Base-by-base conservation (phyloP, 2,797 vertebrate genomes). In the Tapera naevia region DNA sequence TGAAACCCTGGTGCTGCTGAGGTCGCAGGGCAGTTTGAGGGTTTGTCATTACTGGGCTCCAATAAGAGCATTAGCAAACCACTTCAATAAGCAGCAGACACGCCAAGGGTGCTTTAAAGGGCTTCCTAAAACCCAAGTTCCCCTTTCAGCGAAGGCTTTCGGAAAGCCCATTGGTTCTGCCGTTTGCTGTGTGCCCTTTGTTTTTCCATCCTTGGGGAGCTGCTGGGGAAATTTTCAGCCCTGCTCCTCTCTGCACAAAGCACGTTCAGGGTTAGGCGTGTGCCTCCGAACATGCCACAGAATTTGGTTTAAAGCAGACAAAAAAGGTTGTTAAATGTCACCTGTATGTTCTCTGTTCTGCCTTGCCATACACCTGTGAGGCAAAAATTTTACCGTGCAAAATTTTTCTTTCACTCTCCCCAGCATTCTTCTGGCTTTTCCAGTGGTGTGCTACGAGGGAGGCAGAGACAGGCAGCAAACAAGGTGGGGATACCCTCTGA, bases 121-220 rank as follows among this genome's bases (percentile, higher is more conserved):
- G 37, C 27, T 37, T 81, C 41, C n/a, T 56, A n/a, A 41, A 41
- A 23, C 19, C 25, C 50, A 32, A 28, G 28, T 10, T 70, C 9
- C 28, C 53, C 35, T 50, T 22, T 53, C 17, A 56, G 24, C 0
- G 1, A 25, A 7, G 15, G 7, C 2, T 5, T 35, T 48, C 17
- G 13, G 45, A 13, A 33, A 79, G 4, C 14, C 33, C 3, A 0
- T 27, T 1, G 1, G 32, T 50, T 57, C 56, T 50, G 37, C 25
- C 13, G 3, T 46, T 58, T 39, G 57, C 28, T 5, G 0, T 7
- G 13, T 1, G 6, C 17, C 48, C 33, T 53, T 62, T 23, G 14
- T 19, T 88, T 58, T 57, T 37, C 33, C 3, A 0, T 24, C n/a
- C 0, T 1, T 0, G 1, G 8, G 51, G 35, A 39, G 27, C 15